Evolutionary conservation across 2,113 vertebrate genomes (phyloP).

Genomic region (Leptocoma aspasia): DNA sequence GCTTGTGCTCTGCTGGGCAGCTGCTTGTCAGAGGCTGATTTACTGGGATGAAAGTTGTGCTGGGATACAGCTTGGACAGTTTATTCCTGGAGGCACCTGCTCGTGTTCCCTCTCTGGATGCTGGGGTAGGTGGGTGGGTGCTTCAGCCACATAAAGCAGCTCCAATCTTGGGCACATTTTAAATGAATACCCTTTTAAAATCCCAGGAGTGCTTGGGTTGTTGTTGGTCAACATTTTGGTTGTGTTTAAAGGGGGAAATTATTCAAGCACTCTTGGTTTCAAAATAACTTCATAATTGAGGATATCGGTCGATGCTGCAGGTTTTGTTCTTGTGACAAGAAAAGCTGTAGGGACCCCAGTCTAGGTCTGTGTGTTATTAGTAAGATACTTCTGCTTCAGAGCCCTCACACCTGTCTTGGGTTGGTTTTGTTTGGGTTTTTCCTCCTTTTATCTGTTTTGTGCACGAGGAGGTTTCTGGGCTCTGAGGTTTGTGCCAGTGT

Average conservation of each 20-base stretch:
- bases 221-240: neutral
- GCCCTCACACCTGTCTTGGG: neutral
- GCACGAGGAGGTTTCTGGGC: neutral
- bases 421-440: neutral
- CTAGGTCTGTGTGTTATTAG: neutral
- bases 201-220: accelerated
- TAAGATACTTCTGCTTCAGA: neutral
- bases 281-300: neutral
- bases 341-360: accelerated
- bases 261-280: neutral
- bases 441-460: neutral
- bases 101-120: accelerated
- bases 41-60: neutral
- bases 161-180: neutral
- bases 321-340: neutral
- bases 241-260: neutral
- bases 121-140: neutral
- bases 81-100: neutral
- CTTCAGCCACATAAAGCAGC: neutral
- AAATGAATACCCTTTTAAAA: neutral
- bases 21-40: neutral
- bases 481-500: neutral
- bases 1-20: neutral
- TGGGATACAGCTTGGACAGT: neutral
- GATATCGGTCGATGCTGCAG: neutral